These are phyloP conservation scores for Poecilia picta DNA, from an alignment of 2,797 vertebrate species.

Conservation along the genomic window DNA sequence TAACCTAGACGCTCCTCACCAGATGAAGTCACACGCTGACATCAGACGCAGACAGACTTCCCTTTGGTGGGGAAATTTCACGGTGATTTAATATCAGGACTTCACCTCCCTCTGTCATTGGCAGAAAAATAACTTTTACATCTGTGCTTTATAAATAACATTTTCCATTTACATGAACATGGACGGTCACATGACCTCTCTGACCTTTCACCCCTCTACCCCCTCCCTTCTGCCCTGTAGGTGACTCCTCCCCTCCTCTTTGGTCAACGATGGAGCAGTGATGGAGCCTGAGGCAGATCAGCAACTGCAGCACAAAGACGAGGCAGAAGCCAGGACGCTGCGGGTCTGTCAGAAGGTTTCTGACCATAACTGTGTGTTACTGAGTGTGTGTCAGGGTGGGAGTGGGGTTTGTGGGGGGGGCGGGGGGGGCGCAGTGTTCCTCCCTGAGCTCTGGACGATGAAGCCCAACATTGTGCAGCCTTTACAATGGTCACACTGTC, in stretches of 20 bases:
- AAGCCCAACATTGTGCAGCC: slow-evolving; percentile 95
- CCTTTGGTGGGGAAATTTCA: neutral
- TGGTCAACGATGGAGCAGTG: slow-evolving; percentile 89
- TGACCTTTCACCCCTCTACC: neutral
- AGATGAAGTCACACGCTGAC: neutral
- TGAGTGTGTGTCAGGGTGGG: slow-evolving; percentile 72
- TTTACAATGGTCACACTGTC: slow-evolving; percentile 97
- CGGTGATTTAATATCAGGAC: neutral
- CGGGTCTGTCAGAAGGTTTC: neutral
- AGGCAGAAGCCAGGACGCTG: slow-evolving; percentile 84
- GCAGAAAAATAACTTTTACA: neutral
- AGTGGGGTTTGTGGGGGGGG: slow-evolving; percentile 54
- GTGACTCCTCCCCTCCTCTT: slow-evolving; percentile 74
- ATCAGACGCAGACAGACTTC: neutral
- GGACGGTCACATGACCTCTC: neutral
- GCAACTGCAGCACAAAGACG: slow-evolving; percentile 49
- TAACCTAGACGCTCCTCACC: neutral
- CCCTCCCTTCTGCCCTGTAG: slow-evolving; percentile 5
- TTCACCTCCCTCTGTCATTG: no score
- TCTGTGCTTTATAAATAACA: neutral
- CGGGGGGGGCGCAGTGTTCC: slow-evolving; percentile 91
- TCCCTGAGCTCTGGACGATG: slow-evolving; percentile 89
- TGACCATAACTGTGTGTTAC: slow-evolving; percentile 4
- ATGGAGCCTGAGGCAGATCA: slow-evolving; percentile 57
- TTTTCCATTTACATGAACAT: neutral